These are phyloP conservation scores for Caenorhabditis japonica DNA, from an alignment of 2,888 invertebrate species.

Conservation along the genomic window DNA sequence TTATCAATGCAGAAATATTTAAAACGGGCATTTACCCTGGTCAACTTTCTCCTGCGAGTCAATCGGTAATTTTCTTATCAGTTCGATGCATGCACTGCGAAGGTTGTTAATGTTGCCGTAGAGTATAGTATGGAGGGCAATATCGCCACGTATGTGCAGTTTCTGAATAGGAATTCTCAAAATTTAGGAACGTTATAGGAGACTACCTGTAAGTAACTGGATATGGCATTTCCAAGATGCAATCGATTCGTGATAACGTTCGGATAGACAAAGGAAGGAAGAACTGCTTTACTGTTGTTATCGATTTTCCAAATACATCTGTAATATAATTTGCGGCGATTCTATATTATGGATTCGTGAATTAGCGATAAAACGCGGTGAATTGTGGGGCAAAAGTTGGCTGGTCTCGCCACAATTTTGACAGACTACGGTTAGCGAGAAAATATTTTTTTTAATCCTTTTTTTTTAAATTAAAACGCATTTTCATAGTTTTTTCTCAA, in stretches of 20 bases:
- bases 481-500: too few species aligned
- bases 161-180: constrained; percentile 50
- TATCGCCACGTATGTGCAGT: constrained; percentile 48
- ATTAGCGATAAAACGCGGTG: too few species aligned
- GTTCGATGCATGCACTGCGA: constrained; percentile 41
- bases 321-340: not conserved
- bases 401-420: too few species aligned
- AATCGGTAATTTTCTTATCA: constrained; percentile 42
- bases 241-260: constrained; percentile 29
- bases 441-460: too few species aligned
- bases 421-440: too few species aligned
- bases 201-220: constrained; percentile 29
- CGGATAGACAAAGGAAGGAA: constrained; percentile 40
- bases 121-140: constrained; percentile 49
- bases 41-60: constrained; percentile 14
- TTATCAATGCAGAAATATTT: not conserved
- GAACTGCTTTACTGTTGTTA: constrained; percentile 16
- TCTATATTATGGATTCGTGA: too few species aligned
- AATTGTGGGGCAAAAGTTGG: too few species aligned
- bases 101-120: constrained; percentile 52
- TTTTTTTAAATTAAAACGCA: too few species aligned
- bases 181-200: not conserved
- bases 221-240: constrained; percentile 28
- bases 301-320: constrained; percentile 58
- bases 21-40: constrained; percentile 30